These are phyloP conservation scores for Agonopterix subpropinquella DNA, from an alignment of 2,888 invertebrate species.

Conservation along the genomic window DNA sequence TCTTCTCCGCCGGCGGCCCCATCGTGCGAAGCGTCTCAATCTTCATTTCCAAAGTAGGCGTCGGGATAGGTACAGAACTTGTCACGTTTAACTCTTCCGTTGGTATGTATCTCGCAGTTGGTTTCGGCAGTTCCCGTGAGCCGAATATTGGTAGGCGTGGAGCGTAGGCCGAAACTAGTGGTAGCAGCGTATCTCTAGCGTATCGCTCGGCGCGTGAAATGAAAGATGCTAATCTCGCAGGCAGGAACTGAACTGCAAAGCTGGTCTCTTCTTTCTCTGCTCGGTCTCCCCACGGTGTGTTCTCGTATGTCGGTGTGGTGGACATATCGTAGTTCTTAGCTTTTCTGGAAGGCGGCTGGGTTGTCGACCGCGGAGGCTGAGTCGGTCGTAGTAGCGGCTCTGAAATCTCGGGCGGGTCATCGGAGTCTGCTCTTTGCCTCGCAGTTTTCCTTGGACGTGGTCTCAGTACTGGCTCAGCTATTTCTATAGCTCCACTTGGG, in stretches of 20 bases:
- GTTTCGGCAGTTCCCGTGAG: slow-evolving; percentile 56
- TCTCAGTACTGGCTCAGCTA: slow-evolving; percentile 84
- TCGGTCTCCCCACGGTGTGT: slow-evolving; percentile 39
- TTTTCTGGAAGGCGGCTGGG: slow-evolving; percentile 42
- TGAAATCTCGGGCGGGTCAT: slow-evolving; percentile 76
- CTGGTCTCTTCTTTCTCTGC: slow-evolving; percentile 53
- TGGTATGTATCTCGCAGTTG: slow-evolving; percentile 79
- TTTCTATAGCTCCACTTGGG: slow-evolving; percentile 73
- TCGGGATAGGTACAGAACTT: slow-evolving; percentile 54
- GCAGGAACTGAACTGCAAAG: slow-evolving; percentile 86
- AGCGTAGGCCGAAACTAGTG: slow-evolving; percentile 86
- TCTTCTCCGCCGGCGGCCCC: slow-evolving; percentile 61
- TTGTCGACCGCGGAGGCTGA: slow-evolving; percentile 44
- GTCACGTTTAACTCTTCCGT: slow-evolving; percentile 59
- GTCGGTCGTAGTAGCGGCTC: slow-evolving; percentile 78
- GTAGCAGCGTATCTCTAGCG: slow-evolving; percentile 84
- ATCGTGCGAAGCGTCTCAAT: slow-evolving; percentile 59
- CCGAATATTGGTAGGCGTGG: slow-evolving; percentile 81
- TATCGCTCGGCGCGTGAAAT: slow-evolving; percentile 89
- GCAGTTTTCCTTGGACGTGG: slow-evolving; percentile 76
- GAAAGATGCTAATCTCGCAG: slow-evolving; percentile 85
- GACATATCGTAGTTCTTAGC: slow-evolving; percentile 65
- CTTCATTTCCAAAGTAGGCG: slow-evolving; percentile 68
- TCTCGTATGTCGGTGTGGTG: slow-evolving; percentile 55
- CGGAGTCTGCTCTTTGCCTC: slow-evolving; percentile 66